Evolutionary conservation across 2,113 vertebrate genomes (phyloP).

Genomic region (Neoarius graeffei): DNA sequence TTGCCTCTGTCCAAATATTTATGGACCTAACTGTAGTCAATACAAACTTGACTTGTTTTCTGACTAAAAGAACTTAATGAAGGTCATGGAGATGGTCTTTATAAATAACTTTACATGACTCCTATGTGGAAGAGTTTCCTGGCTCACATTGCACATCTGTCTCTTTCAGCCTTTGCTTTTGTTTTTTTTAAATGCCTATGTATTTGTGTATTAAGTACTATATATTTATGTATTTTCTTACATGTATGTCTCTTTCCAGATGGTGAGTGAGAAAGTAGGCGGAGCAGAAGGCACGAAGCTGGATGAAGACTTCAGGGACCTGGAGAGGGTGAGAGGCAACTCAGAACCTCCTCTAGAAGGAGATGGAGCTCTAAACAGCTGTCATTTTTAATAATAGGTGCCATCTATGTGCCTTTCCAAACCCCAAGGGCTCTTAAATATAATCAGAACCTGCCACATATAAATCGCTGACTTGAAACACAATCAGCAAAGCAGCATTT

Average conservation of each 20-base stretch:
- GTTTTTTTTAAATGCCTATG: not conserved
- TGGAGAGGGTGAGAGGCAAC: constrained; percentile 82
- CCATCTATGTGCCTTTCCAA: not conserved
- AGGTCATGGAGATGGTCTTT: not conserved
- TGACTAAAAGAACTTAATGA: not conserved
- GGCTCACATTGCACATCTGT: too few relatives aligned
- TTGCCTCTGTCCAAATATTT: too few relatives aligned
- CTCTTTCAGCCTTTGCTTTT: not conserved
- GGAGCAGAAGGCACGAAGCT: constrained; percentile 97
- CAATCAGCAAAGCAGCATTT: not conserved
- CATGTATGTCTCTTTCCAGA: constrained; percentile 63
- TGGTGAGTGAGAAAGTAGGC: constrained; percentile 97
- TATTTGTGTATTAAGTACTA: not conserved
- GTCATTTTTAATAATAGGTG: not conserved
- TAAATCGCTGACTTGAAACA: not conserved
- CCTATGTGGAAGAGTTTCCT: not conserved
- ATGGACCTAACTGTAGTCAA: too few relatives aligned
- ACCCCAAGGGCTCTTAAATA: not conserved
- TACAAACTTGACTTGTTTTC: not conserved
- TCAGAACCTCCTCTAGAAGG: not conserved
- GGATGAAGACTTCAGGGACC: constrained; percentile 95
- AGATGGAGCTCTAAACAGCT: not conserved
- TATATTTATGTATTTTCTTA: not conserved
- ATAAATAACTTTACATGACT: not conserved
- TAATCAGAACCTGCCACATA: not conserved